These are phyloP conservation scores for Drosophila stalkeri DNA, from an alignment of 2,888 invertebrate species.

Conservation along the genomic window DNA sequence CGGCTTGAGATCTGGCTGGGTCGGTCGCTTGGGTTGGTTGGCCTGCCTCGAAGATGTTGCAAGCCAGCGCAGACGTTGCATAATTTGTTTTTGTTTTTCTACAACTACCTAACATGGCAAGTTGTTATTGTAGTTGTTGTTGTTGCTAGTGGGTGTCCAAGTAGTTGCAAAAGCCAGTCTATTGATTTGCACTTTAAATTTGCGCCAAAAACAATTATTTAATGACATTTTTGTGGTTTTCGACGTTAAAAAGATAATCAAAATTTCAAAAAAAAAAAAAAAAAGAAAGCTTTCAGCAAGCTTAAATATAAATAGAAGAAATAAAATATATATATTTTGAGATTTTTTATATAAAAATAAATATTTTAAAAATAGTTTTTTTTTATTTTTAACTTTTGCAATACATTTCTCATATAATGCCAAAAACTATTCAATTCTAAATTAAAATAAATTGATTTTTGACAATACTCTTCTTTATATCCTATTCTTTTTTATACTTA, in stretches of 20 bases:
- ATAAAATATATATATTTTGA: neutral
- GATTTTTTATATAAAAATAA: neutral
- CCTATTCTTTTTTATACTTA: too few species aligned
- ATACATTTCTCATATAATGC: neutral
- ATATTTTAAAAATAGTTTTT: neutral
- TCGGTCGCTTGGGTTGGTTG: conserved; percentile 40
- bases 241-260: conserved; percentile 20
- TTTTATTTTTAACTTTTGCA: neutral
- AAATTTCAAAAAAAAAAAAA: neutral
- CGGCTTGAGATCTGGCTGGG: conserved; percentile 49
- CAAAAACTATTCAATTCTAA: too few species aligned
- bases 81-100: conserved; percentile 72
- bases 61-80: conserved; percentile 65
- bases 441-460: too few species aligned
- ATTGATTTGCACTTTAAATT: conserved; percentile 67
- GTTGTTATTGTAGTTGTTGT: conserved; percentile 19
- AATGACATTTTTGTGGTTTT: conserved; percentile 66
- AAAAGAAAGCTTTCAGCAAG: neutral
- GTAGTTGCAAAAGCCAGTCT: conserved; percentile 43
- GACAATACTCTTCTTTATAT: too few species aligned
- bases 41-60: conserved; percentile 70
- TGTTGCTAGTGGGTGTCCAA: conserved; percentile 63
- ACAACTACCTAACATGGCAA: conserved; percentile 32
- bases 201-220: conserved; percentile 44
- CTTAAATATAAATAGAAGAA: too few species aligned